These are phyloP conservation scores for Atta texana DNA, from an alignment of 1,140 invertebrate genomes.

Conservation along the genomic window DNA sequence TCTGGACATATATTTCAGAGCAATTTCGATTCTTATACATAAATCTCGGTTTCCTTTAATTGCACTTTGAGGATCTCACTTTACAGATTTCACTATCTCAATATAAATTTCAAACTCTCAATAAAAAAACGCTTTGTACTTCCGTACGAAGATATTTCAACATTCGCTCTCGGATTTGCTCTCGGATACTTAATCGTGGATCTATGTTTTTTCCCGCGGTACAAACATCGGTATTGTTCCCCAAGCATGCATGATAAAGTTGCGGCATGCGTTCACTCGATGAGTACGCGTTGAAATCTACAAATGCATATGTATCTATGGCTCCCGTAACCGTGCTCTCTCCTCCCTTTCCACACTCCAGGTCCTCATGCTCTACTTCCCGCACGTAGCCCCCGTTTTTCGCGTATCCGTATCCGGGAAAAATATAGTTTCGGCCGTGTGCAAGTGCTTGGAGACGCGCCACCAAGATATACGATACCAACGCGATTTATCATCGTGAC, in stretches of 20 bases:
- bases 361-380: constrained; percentile 31
- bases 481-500: constrained; percentile 75
- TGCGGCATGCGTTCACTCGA: constrained; percentile 53
- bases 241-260: constrained; percentile 57
- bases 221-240: constrained; percentile 32
- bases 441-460: constrained; percentile 66
- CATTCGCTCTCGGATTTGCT: constrained; percentile 27
- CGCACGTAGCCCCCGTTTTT: constrained; percentile 44
- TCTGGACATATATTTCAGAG: no score
- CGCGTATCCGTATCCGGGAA: constrained; percentile 54
- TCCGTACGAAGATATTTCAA: constrained; percentile 41
- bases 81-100: constrained; percentile 1
- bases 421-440: constrained; percentile 61
- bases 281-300: constrained; percentile 52
- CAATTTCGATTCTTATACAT: not conserved
- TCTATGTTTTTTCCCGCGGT: constrained; percentile 27
- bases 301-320: constrained; percentile 47
- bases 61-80: not conserved
- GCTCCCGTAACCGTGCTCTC: not conserved
- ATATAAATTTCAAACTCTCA: constrained; percentile 15
- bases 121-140: constrained; percentile 11
- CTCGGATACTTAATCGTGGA: constrained; percentile 44
- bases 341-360: not conserved
- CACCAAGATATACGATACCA: constrained; percentile 68
- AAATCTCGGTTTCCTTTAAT: not conserved